Evolutionary conservation across 2,797 vertebrate species (phyloP), one percentile per base, ranked within the genome.

Genomic region (Typhlichthys subterraneus): DNA sequence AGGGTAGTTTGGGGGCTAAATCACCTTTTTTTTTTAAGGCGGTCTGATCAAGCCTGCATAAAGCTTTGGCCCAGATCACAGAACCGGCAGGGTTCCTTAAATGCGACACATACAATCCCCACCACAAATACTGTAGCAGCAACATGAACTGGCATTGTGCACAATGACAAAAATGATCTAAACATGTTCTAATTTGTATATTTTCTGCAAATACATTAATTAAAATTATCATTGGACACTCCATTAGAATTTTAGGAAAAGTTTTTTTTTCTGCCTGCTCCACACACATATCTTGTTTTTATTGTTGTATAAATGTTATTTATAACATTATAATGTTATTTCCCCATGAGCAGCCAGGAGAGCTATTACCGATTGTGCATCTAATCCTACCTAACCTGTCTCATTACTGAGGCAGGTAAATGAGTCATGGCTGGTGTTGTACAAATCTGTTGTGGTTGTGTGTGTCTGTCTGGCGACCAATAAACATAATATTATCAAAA

Each of bases 1-100:
- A 89, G 86, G 77, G 79, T 88, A 87, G 87, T 87, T 91, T 83
- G 65, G 79, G 78, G 82, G 83, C 85, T 79, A 90, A 90, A 91
- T 88, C 82, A 81, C 75, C 70, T 84, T 83, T 81, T 84, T 38
- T 87, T 71, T 74, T 69, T 84, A 88, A 88, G 80, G 68, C 65
- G 75, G 75, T 69, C 81, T 69, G 83, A 86, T 88, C 83, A 80
- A 80, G 84, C 33, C 33, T 38, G 7, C 33, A 38, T 5, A 38
- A 6, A 72, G 76, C 72, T 76, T 48, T 12, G 46, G 33, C 7
- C 33, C 33, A 9, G 33, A 38, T 38, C 33, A 38, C 33, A 63
- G 75, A 61, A 76, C 79, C 81, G 77, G 76, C 66, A 68, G 58
- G 72, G 75, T 74, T 81, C 82, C 72, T 77, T 81, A 63, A 56